phyloP scores from a whole-genome alignment of 2,888 invertebrate species.

The Phragmatobia fuliginosa region DNA sequence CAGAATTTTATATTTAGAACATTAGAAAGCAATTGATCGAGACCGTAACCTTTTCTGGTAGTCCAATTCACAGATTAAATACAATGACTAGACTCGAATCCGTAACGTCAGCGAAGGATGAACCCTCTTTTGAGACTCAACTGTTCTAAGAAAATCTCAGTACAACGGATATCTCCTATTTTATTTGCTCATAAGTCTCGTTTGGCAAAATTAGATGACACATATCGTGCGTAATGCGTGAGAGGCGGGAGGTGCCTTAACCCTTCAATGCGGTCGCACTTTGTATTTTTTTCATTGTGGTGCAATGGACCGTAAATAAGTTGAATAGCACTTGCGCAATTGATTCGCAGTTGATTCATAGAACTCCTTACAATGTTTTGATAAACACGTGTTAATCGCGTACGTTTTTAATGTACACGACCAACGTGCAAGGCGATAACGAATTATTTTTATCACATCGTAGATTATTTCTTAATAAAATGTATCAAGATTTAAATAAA shows the following conservation, averaged over 20 bases:
- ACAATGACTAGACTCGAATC: not conserved
- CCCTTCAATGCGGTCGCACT: slow-evolving; percentile 42
- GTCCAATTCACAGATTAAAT: not conserved
- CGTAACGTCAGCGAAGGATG: not conserved
- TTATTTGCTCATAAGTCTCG: slow-evolving; percentile 51
- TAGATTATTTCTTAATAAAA: not conserved
- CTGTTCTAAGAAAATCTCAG: slow-evolving; percentile 57
- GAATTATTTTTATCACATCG: not conserved
- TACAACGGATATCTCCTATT: slow-evolving; percentile 49
- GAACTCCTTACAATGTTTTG: not conserved
- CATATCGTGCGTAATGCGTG: slow-evolving; percentile 67
- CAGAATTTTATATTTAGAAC: not conserved
- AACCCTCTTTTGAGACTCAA: slow-evolving; percentile 5
- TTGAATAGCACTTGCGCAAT: not conserved
- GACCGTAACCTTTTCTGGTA: not conserved
- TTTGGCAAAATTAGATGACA: slow-evolving; percentile 73
- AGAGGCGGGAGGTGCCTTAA: slow-evolving; percentile 61
- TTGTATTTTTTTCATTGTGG: slow-evolving; percentile 13
- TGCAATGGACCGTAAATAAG: slow-evolving; percentile 17
- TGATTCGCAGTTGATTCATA: slow-evolving; percentile 1
- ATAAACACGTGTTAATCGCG: slow-evolving; percentile 1
- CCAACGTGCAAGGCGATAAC: not conserved
- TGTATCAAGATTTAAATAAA: not conserved
- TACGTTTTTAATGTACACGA: not conserved
- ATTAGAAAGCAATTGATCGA: not conserved